Base-by-base conservation (phyloP, 2,888 invertebrate species). In the Machimus rusticus region DNA sequence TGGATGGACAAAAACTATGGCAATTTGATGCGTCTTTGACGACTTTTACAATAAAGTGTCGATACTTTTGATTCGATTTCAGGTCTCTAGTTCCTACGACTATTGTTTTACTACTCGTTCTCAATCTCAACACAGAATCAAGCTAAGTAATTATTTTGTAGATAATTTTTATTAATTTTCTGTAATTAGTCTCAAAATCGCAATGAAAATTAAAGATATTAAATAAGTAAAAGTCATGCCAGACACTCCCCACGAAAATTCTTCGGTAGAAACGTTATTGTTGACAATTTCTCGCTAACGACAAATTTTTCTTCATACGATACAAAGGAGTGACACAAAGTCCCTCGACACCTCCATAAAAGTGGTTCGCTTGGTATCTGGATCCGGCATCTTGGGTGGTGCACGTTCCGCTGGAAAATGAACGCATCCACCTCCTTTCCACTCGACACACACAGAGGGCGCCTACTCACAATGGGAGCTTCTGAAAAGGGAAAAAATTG, bases 291-390 rank as follows among this genome's bases (percentile, higher is more conserved):
- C 87, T 88, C 88, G 87, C 86, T 85, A 86, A 87, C 85, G 87
- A 87, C 87, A 87, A 88, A 88, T 87, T 88, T 88, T 87, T 86
- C 81, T 88, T 88, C 87, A 87, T 86, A 16, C 78, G 16, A 51
- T 85, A 87, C 86, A 88, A 88, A 87, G 87, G 88, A 87, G 51
- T 88, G 88, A 88, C 88, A 87, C 81, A 86, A 88, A 88, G 87
- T 88, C 88, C 87, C 88, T 87, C 78, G 87, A 87, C 86, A 86
- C 85, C 87, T 81, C 86, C 55, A 51, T 37, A 82, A 57, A 82
- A 66, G 57, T 12, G 34, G 37, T 82, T 82, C 51, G 28, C 43
- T 31, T 85, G 16, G 23, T 85, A 85, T 85, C 85, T 74, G 19
- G 74, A 85, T 85, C 85, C 85, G 43, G 46, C 74, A 85, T 85